Base-by-base conservation (phyloP, 2,797 vertebrate species). In the Sus cebifrons region DNA sequence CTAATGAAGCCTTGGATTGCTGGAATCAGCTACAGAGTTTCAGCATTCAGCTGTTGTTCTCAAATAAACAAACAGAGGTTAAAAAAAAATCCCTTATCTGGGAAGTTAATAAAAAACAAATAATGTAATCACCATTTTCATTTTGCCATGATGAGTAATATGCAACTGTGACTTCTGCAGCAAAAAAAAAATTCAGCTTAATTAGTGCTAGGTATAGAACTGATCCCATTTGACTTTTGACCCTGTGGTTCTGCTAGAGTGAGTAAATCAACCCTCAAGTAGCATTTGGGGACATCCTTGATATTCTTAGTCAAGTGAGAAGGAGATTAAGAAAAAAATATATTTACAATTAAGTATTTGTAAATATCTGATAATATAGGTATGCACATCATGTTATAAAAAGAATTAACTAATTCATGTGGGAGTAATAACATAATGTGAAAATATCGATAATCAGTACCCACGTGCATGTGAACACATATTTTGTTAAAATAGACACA, bases 201-300 rank as follows among this genome's bases (percentile, higher is more conserved):
- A 67, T 94, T 95, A 95, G 94, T 95, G 73, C 64, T 91, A 91
- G 81, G 77, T 96, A 65, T 74, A 92, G 94, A 97, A 95, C 89
- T 95, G 94, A 98, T 98, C 96, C 96, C 82, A 96, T 97, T 96
- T 97, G 97, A 98, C 97, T 73, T 96, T 94, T 95, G 97, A 96
- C 96, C 95, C 98, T 96, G 85, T 81, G 94, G 95, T 98, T 98
- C 92, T 90, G 75, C 67, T 32, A 40, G 15, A 88, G 70, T 95
- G 81, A 93, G 81, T 71, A 64, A 70, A 60, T 73, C 78, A 93
- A 71, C 74, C 67, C 94, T 94, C 62, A 88, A 29, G 17, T 60
- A 92, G 40, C 65, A 87, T 40, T 36, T 85, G 65, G 86, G 93
- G 68, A 89, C 70, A 87, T 36, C 21, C 15, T 84, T 89, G 83